Percentiles rank a stretch among this genome's conserved stretches.
These are phyloP conservation scores for Macquaria australasica DNA, from an alignment of 2,113 vertebrate genomes.

Conservation along the genomic window DNA sequence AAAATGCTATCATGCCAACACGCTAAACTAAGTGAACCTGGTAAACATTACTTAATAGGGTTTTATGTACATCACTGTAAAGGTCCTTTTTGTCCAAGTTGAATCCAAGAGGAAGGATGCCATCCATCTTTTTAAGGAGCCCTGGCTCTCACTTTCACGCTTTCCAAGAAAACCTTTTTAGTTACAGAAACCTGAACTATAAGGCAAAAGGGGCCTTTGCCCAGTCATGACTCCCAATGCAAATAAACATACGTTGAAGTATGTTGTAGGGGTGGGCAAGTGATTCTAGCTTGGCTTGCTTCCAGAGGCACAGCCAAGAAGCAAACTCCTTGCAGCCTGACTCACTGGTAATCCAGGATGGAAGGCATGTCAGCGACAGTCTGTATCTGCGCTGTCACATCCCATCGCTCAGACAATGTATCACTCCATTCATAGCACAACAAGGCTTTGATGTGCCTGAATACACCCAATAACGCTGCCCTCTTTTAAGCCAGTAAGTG, in stretches of 20 bases:
- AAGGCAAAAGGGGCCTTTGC: conserved; percentile 13
- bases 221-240: conserved; percentile 31
- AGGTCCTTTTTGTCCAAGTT: not conserved
- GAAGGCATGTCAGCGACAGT: conserved; percentile 68
- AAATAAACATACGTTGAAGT: conserved; percentile 64
- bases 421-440: conserved; percentile 73
- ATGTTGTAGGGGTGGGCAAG: conserved; percentile 24
- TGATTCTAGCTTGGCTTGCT: conserved; percentile 68
- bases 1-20: not conserved
- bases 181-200: conserved; percentile 29
- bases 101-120: not conserved
- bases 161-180: conserved; percentile 51
- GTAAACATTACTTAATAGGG: not conserved
- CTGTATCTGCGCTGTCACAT: conserved; percentile 75
- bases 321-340: conserved; percentile 62
- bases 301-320: conserved; percentile 49
- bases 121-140: conserved; percentile 10
- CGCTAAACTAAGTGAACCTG: not conserved
- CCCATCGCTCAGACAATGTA: conserved; percentile 70
- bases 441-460: conserved; percentile 72
- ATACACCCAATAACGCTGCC: conserved; percentile 61
- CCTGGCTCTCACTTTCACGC: conserved; percentile 11
- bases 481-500: conserved; percentile 68
- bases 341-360: conserved; percentile 73
- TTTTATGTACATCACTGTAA: not conserved